Conservation (phyloP, 2,113 vertebrate genomes). For the Dissostichus mawsoni region DNA sequence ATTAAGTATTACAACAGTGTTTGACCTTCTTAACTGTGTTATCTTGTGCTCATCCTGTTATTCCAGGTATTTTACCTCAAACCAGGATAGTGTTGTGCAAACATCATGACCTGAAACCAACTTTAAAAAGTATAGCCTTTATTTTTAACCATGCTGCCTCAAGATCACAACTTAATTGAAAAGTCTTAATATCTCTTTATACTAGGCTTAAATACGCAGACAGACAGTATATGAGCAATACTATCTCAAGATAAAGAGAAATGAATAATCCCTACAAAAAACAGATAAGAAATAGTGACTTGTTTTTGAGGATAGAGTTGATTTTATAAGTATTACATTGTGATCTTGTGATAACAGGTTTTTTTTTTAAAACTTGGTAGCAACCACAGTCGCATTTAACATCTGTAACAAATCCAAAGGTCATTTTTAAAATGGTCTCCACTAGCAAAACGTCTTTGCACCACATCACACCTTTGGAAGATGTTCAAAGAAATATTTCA, state of each 20-base stretch:
- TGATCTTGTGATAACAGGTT: not conserved
- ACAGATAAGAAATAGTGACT: not conserved
- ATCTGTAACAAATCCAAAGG: not conserved
- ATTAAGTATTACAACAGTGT: constrained; percentile 5
- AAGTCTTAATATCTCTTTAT: not conserved
- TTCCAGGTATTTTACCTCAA: not conserved
- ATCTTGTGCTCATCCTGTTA: not conserved
- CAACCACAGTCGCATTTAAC: not conserved
- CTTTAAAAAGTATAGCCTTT: too few species aligned
- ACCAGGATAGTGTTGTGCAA: not conserved
- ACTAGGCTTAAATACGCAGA: not conserved
- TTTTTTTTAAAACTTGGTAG: not conserved
- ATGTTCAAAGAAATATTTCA: not conserved
- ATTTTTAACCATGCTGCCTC: too few species aligned
- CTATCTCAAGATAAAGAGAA: not conserved
- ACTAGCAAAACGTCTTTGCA: too few species aligned
- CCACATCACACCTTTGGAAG: not conserved
- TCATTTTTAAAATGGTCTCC: not conserved
- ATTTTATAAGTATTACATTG: not conserved
- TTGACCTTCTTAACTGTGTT: not conserved
- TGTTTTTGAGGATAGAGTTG: not conserved
- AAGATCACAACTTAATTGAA: not conserved
- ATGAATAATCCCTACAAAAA: not conserved
- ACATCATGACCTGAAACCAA: too few species aligned
- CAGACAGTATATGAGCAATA: not conserved